Base-by-base conservation (phyloP, 2,797 vertebrate species). In the Aldrovandia affinis region DNA sequence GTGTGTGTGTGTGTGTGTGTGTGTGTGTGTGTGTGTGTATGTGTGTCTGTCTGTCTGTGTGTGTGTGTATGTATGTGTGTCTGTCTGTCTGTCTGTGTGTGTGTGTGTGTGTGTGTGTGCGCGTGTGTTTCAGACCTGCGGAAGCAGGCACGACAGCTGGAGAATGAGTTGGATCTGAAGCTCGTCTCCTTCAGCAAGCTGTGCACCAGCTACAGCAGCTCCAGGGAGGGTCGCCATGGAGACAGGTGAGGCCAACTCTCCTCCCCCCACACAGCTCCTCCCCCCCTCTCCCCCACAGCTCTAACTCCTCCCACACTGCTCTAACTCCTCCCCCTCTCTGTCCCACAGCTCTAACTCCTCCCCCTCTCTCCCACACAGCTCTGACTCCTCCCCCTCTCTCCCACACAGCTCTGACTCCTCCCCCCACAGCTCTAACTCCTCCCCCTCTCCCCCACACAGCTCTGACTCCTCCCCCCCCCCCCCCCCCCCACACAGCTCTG, bases 171-270 rank as follows among this genome's bases (percentile, higher is more conserved):
- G 65, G 98, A 99, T 92, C 92, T 99, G 89, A 99, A 99, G 90
- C 92, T 99, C 89, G 98, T 99, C 54, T 99, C 98, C 86, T 99
- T 99, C 96, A 99, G 98, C 93, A 99, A 99, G 92, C 94, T 99
- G 12, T 99, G 98, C 90, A 99, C 98, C 88, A 98, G 97, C 93
- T 99, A 98, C 92, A 97, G 95, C 90, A 92, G 94, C 87, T 87
- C 91, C 79, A 95, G 98, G 81, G 98, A 99, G 87, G 97, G 97
- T 90, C 95, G 97, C 22, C 95, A 97, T 93, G 93, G 93, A 92
- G 97, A 99, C 91, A 97, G 96, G 97, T 98, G 96, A 93, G 85
- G 30, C 33, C 14, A 65, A 8, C 28, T 25, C 9, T 57, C 22
- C 18, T 47, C 68, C n/a, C 25, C 14, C 6, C 39, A 28, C 20